Conservation (phyloP, 2,113 vertebrate species). For the Epinephelus moara region DNA sequence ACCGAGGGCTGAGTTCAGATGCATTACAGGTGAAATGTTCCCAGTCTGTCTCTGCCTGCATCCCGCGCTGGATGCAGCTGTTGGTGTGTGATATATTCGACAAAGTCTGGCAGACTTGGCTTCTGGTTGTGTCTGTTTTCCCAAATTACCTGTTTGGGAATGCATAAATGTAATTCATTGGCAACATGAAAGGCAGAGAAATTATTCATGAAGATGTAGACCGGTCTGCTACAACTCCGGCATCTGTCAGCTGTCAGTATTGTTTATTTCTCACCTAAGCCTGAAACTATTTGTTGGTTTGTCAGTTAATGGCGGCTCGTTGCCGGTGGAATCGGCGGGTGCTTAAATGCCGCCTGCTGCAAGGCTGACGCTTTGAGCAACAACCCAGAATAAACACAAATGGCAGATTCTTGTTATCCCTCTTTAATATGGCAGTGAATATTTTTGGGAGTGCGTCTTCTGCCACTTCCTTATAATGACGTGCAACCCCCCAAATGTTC, state of each 20-base stretch:
- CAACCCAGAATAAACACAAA: conserved; percentile 62
- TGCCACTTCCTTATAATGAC: conserved; percentile 42
- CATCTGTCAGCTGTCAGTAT: conserved; percentile 80
- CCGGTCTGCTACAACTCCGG: conserved; percentile 46
- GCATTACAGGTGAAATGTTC: conserved; percentile 48
- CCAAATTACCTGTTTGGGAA: conserved; percentile 64
- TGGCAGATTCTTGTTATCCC: conserved; percentile 55
- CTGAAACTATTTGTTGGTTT: conserved; percentile 73
- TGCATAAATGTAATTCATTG: conserved; percentile 60
- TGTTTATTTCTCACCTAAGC: conserved; percentile 77
- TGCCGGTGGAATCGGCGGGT: conserved; percentile 39
- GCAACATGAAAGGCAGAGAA: conserved; percentile 66
- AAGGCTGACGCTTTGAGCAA: conserved; percentile 62
- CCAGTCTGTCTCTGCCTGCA: conserved; percentile 21
- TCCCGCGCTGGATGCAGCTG: conserved; percentile 47
- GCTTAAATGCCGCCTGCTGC: conserved; percentile 63
- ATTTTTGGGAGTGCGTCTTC: conserved; percentile 54
- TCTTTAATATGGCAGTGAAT: conserved; percentile 45
- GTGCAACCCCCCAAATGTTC: conserved; percentile 53
- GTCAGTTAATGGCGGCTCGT: conserved; percentile 64
- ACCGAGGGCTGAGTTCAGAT: conserved; percentile 17
- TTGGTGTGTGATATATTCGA: conserved; percentile 45
- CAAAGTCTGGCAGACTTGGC: conserved; percentile 40
- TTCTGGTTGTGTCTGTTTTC: conserved; percentile 47
- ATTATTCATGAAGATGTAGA: conserved; percentile 71